Base-by-base conservation (phyloP, 2,888 invertebrate species). In the Cephus sareptanus region DNA sequence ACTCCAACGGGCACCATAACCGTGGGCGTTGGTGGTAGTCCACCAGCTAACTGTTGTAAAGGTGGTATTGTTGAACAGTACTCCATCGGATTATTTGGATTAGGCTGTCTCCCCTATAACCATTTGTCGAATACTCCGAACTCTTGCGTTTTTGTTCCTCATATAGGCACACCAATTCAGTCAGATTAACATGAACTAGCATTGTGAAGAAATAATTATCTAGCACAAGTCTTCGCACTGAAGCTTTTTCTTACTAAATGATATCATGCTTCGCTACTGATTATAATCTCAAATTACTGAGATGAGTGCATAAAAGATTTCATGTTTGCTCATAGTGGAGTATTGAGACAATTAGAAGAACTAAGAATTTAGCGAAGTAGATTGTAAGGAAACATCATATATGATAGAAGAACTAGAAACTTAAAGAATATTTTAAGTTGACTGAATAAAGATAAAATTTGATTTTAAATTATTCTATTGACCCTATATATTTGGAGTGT, bases 1-100 rank as follows among this genome's bases (percentile, higher is more conserved):
- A 97, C 97, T 4, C 96, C 96, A n/a, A 96, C 95, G 12, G 96
- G 96, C 69, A 97, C 96, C 93, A 97, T 95, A n/a, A 97, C 96
- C 37, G 95, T 94, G 11, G 96, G 96, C 79, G 93, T 93, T 85
- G 92, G 92, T 83, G 92, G 88, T 84, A 88, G 88, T 87, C 92
- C 90, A 78, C 92, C 92, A 70, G 93, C 93, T 82, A 94, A 95
- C 92, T 97, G 97, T 88, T 96, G 94, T 85, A 95, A 93, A 75
- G 96, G 96, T 76, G 97, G 96, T 87, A 97, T 94, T 73, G 95
- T 95, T 80, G 96, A 96, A 92, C 97, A 97, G 92, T 97, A 97
- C 91, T 97, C 97, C 94, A 95, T 95, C 74, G 97, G 97, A 92
- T 97, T 97, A 92, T 96, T 96, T 76, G 97, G 97, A 92, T 97